Conservation (phyloP, 2,888 invertebrate species). For the Protophormia terraenovae region DNA sequence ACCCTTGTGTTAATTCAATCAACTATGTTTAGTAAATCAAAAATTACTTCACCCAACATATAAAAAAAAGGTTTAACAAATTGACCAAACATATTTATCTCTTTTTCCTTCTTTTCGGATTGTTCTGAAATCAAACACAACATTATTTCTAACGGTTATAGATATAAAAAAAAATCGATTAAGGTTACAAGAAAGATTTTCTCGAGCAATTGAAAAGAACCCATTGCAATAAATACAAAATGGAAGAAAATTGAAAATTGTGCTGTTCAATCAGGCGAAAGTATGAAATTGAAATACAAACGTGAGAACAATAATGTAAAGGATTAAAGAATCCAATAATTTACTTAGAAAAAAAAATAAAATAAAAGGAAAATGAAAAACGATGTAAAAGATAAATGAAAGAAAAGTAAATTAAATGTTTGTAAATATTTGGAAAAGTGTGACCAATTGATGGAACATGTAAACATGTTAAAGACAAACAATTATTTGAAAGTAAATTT, state of each 20-base stretch:
- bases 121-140: background rate
- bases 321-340: slow-evolving; percentile 20
- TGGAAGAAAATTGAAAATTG: background rate
- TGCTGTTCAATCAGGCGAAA: slow-evolving; percentile 50
- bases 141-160: background rate
- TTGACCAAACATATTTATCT: background rate
- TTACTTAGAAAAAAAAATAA: background rate
- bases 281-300: slow-evolving; percentile 39
- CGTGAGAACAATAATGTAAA: slow-evolving; percentile 10
- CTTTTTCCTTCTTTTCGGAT: too few relatives aligned
- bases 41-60: background rate
- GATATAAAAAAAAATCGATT: background rate
- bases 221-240: background rate
- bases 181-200: background rate
- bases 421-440: background rate
- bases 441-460: background rate
- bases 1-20: background rate
- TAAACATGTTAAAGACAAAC: background rate
- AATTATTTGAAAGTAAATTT: background rate
- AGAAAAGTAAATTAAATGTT: background rate
- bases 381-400: background rate
- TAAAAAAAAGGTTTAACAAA: background rate
- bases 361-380: background rate
- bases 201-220: background rate
- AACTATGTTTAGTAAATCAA: background rate